Percentiles rank a stretch among this genome's conserved stretches.
Conservation (phyloP, 2,888 invertebrate species). For the Fissipunctia ypsillon region DNA sequence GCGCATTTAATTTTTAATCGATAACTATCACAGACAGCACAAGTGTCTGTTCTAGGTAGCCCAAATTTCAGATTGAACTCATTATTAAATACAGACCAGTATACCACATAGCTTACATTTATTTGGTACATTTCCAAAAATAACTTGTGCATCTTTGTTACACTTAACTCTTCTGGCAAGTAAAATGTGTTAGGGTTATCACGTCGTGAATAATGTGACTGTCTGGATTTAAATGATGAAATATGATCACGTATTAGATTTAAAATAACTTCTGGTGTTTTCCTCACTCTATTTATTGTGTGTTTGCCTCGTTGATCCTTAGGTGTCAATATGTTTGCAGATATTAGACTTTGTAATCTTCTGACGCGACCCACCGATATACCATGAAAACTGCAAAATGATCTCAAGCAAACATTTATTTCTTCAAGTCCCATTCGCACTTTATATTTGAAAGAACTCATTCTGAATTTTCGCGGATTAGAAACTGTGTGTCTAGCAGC, state of each 20-base stretch:
- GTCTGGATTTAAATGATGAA: slow-evolving; percentile 29
- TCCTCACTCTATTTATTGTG: no score
- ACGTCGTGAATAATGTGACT: slow-evolving; percentile 36
- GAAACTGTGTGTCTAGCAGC: slow-evolving; percentile 29
- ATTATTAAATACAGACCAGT: slow-evolving; percentile 29
- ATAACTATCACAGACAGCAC: slow-evolving; percentile 31
- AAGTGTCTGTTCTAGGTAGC: slow-evolving; percentile 41
- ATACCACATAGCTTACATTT: slow-evolving; percentile 5
- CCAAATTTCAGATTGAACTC: slow-evolving; percentile 36
- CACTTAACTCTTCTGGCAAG: slow-evolving; percentile 1
- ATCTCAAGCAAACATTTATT: slow-evolving; percentile 21
- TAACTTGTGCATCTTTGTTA: not conserved
- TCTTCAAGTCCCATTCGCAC: slow-evolving; percentile 16
- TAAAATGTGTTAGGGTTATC: slow-evolving; percentile 30
- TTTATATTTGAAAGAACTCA: slow-evolving; percentile 19
- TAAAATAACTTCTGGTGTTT: not conserved
- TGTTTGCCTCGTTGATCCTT: no score
- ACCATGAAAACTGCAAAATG: slow-evolving; percentile 6
- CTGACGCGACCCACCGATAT: not conserved
- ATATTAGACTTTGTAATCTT: slow-evolving; percentile 19
- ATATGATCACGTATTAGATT: slow-evolving; percentile 10
- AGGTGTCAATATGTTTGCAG: slow-evolving; percentile 12
- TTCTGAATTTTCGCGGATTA: slow-evolving; percentile 27
- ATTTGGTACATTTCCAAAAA: slow-evolving; percentile 1
- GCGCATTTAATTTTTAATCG: slow-evolving; percentile 8